Evolutionary conservation across 1,140 invertebrate species (phyloP), one percentile per base, ranked within the genome.

Genomic region (Leptoteleia sp.): DNA sequence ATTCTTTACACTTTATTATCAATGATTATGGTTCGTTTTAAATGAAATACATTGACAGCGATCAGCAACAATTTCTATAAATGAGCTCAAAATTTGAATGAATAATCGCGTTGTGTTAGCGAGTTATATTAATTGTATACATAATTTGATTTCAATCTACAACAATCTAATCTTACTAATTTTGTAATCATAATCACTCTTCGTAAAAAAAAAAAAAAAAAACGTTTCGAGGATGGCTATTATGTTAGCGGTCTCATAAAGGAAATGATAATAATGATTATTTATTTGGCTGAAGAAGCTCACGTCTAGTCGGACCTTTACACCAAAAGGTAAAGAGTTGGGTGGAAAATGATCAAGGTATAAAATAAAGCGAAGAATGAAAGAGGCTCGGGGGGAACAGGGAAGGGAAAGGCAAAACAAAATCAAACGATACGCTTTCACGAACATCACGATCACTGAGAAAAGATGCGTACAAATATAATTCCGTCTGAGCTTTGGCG

Each of bases 361-460:
- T n/a, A n/a, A n/a, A 50, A 50, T 16, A 19, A 19, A 17, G 29
- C 0, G 19, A 17, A 16, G 9, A 38, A n/a, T 15, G 7, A 35
- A 3, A 19, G 31, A 25, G n/a, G n/a, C n/a, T n/a, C n/a, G 1
- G 12, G 4, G 1, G 27, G n/a, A 3, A 35, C 4, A 6, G n/a
- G 9, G n/a, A 22, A 6, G 3, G 19, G 16, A 42, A 57, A 25
- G 54, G 61, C 22, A 33, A 61, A 38, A 29, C 19, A 59, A 79
- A 84, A 82, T 82, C 78, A 83, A 82, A 83, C 15, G 33, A 50
- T 16, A 65, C 42, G 48, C 27, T 57, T 64, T 61, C 11, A 25
- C 13, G 27, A 47, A 45, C 43, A 27, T 55, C 15, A 55, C 33
- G 29, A 47, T 62, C 43, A 48, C 19, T 8, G 13, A 38, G 27